Conservation (phyloP, 2,797 vertebrate genomes). For the Labroides dimidiatus region DNA sequence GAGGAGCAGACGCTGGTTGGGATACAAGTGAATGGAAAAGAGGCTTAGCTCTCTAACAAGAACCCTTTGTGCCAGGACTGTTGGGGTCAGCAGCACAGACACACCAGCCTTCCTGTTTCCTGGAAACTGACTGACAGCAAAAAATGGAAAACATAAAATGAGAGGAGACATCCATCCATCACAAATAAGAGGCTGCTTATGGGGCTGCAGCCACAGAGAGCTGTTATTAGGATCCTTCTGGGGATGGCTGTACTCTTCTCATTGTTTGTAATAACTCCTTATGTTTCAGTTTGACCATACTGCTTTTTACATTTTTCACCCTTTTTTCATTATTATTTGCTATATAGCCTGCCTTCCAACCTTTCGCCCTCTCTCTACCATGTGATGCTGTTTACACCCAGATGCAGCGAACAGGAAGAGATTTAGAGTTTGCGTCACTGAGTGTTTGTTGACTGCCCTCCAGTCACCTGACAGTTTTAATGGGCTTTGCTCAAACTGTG, state of each 20-base stretch:
- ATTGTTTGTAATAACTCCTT: constrained; percentile 23
- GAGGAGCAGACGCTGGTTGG: constrained; percentile 28
- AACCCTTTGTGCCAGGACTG: constrained; percentile 63
- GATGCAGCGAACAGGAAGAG: constrained; percentile 56
- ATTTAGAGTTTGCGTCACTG: constrained; percentile 62
- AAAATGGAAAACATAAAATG: constrained; percentile 42
- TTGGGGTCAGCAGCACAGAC: constrained; percentile 58
- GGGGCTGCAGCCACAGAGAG: constrained; percentile 7
- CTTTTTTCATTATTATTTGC: constrained; percentile 1
- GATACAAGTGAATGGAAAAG: constrained; percentile 38
- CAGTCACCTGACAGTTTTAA: constrained; percentile 62
- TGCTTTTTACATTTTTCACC: constrained; percentile 1
- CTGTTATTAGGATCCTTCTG: constrained; percentile 6
- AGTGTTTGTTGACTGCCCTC: constrained; percentile 43
- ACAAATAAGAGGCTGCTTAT: constrained; percentile 43
- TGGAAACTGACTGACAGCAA: constrained; percentile 52
- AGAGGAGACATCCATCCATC: constrained; percentile 40
- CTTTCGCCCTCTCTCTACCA: constrained; percentile 8
- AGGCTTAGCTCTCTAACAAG: constrained; percentile 57
- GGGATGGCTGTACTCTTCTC: not conserved
- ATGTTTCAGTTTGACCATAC: not conserved
- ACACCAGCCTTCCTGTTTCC: constrained; percentile 64
- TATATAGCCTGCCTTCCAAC: not conserved
- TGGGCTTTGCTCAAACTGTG: constrained; percentile 45
- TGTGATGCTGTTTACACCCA: constrained; percentile 64